Conservation (phyloP, 2,797 vertebrate species). For the Acrossocheilus wenchowensis region DNA sequence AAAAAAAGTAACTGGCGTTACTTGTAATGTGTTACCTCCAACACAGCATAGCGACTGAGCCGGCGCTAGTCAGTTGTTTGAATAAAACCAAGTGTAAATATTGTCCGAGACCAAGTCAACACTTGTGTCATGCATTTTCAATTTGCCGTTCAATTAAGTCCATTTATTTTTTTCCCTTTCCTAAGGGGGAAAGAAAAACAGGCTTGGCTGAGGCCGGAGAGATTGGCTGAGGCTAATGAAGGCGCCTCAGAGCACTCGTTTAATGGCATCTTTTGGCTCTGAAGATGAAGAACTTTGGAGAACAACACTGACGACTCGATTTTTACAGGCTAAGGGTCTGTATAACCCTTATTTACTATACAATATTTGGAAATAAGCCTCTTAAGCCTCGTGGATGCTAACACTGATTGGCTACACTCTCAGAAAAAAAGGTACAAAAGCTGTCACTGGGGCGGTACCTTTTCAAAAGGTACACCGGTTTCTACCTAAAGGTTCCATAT, state of each 20-base stretch:
- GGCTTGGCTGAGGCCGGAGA: constrained; percentile 45
- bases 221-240: constrained; percentile 53
- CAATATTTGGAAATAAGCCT: not conserved
- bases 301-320: not conserved
- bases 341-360: not conserved
- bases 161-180: constrained; percentile 60
- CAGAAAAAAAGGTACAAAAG: not conserved
- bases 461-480: not conserved
- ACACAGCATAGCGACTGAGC: not conserved
- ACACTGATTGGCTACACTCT: not conserved
- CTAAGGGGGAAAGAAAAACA: constrained; percentile 64
- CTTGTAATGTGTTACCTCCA: too few species aligned
- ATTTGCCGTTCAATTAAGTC: constrained; percentile 62
- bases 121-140: constrained; percentile 63
- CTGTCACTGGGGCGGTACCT: not conserved
- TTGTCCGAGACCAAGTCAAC: constrained; percentile 61
- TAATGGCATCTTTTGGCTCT: constrained; percentile 7
- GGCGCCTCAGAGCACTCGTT: constrained; percentile 26
- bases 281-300: not conserved
- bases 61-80: constrained; percentile 54
- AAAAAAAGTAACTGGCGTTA: too few species aligned
- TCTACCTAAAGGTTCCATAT: not conserved
- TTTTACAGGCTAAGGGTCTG: not conserved
- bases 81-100: constrained; percentile 67
- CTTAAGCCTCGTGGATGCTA: not conserved